Evolutionary conservation across 2,888 invertebrate genomes (phyloP).

Genomic region (Drosophila nr. fundita): DNA sequence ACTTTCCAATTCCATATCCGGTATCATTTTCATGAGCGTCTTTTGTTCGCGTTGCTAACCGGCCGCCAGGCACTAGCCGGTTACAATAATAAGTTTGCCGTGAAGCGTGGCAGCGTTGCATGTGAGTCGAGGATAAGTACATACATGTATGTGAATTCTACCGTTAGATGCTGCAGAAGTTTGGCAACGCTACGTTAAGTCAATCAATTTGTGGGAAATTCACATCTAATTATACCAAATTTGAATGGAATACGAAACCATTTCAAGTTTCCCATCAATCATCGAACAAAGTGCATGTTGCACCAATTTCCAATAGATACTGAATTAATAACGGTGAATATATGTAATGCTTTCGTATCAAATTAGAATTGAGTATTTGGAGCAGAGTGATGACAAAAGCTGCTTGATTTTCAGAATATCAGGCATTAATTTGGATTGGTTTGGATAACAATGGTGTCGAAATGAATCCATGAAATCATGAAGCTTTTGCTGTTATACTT

Average conservation of each 20-base stretch:
- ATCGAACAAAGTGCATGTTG: neutral
- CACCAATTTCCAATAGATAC: too few species aligned
- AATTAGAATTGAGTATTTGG: neutral
- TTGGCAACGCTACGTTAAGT: constrained; percentile 5
- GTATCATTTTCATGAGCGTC: constrained; percentile 25
- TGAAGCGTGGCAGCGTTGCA: constrained; percentile 44
- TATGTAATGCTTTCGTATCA: neutral
- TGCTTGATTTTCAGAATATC: neutral
- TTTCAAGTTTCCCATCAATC: neutral
- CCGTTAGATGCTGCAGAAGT: constrained; percentile 2
- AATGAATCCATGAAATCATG: too few species aligned
- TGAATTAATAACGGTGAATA: neutral
- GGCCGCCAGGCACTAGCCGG: constrained; percentile 26
- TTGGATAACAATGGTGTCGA: neutral
- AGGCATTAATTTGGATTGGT: neutral
- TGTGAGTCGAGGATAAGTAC: neutral
- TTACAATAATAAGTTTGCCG: constrained; percentile 17
- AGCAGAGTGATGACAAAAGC: neutral
- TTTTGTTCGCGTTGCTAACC: constrained; percentile 54
- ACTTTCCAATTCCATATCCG: constrained; percentile 44
- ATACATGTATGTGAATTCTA: neutral
- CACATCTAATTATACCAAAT: neutral
- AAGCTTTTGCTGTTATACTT: neutral
- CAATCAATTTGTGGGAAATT: neutral
- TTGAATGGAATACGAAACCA: neutral